Evolutionary conservation across 2,113 vertebrate species (phyloP).

Genomic region (Neogobius melanostomus): DNA sequence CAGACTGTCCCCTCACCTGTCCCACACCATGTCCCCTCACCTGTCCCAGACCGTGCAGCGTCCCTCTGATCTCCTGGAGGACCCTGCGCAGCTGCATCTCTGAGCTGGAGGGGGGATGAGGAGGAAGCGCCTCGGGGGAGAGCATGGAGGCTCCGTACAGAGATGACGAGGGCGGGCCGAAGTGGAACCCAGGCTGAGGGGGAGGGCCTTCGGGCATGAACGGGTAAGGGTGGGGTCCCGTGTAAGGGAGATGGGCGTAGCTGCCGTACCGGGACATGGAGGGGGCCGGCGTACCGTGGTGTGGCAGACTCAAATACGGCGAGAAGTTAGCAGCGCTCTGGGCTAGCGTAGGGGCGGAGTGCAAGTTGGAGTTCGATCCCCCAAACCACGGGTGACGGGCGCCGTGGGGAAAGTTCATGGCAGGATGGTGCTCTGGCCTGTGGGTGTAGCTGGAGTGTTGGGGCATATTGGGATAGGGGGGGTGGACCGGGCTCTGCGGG

Average conservation of each 20-base stretch:
- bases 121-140: conserved; percentile 4
- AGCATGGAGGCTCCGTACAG: background rate
- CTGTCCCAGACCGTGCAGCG: conserved; percentile 89
- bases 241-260: conserved; percentile 69
- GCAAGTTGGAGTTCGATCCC: background rate
- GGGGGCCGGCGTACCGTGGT: conserved; percentile 2
- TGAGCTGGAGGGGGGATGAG: conserved; percentile 72
- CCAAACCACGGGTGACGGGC: background rate
- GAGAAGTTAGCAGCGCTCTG: background rate
- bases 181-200: conserved; percentile 22
- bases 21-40: conserved; percentile 62
- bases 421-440: background rate
- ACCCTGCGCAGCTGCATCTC: conserved; percentile 95
- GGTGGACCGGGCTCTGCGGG: conserved; percentile 6
- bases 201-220: background rate
- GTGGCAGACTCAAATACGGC: background rate
- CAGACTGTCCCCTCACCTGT: no score
- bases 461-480: conserved; percentile 25
- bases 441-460: conserved; percentile 1
- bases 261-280: conserved; percentile 21
- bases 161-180: background rate
- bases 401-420: background rate
- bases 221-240: background rate
- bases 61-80: conserved; percentile 89
- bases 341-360: background rate